Base-by-base conservation (phyloP, 2,113 vertebrate genomes). In the Ochotona curzoniae region DNA sequence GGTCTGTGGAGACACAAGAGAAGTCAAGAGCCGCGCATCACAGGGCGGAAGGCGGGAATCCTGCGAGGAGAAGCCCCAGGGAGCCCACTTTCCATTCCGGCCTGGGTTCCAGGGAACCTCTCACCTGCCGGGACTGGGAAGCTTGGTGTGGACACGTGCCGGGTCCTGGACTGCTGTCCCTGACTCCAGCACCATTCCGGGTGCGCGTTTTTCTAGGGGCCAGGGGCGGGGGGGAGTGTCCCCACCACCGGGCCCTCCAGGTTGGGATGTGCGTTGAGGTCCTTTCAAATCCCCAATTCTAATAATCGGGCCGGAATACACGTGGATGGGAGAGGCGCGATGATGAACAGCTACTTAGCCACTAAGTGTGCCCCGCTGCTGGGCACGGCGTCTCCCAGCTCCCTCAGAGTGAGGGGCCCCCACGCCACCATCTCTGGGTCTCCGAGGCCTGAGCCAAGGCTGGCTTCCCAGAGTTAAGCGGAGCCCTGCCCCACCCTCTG, bases 1-100 rank as follows among this genome's bases (percentile, higher is more conserved):
- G 71, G 98, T 98, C 97, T 30, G 78, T 87, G 92, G 84, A 96
- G 70, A 97, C 89, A 93, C 79, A 47, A 91, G 67, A 60, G 44
- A 57, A 86, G 85, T 95, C 89, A 94, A 90, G 80, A 54, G 73
- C 85, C 69, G 3, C 26, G 10, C 32, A 30, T 26, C 23, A 25
- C 30, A 2, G 1, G 8, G 12, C 25, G 2, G 21, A 13, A 21
- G 7, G 38, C 1, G 23, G 8, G 11, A 7, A 57, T 13, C 12
- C 60, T 3, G 30, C 8, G 26, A 11, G 35, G 21, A 15, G 18
- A 69, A 7, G n/a, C 38, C 20, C 4, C 51, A 54, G 9, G 79
- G 25, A 9, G n/a, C 32, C 38, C 61, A 2, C 4, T 28, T 44
- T 44, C 54, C 66, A 79, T 38, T 18, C 8, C 8, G 64, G n/a